Conservation (phyloP, 2,888 invertebrate species). For the Aspidiotus rigidus region DNA sequence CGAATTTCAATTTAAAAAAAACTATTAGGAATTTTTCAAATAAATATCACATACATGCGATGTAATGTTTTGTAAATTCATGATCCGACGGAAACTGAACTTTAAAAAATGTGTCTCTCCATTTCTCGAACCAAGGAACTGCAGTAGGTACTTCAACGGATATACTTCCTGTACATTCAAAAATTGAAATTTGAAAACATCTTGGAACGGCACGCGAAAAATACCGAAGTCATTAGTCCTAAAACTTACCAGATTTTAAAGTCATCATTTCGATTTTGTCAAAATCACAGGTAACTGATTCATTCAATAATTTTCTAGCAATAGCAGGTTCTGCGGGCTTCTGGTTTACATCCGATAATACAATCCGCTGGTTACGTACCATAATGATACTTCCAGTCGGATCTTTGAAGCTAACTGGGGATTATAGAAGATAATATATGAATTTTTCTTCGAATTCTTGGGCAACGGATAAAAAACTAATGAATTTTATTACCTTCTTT, state of each 20-base stretch:
- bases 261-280: conserved; percentile 8
- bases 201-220: too few species aligned
- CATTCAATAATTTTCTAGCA: conserved; percentile 75
- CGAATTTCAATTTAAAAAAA: conserved; percentile 3
- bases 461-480: background rate
- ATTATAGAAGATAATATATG: conserved; percentile 31
- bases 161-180: conserved; percentile 43
- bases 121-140: conserved; percentile 91
- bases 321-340: conserved; percentile 71
- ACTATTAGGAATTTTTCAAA: conserved; percentile 42
- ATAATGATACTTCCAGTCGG: conserved; percentile 63
- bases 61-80: conserved; percentile 85
- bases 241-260: conserved; percentile 15
- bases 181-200: too few species aligned
- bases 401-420: conserved; percentile 71
- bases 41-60: conserved; percentile 70
- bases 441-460: background rate
- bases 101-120: conserved; percentile 82
- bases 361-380: conserved; percentile 66
- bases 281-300: conserved; percentile 52
- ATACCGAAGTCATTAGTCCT: too few species aligned
- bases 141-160: conserved; percentile 62
- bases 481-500: conserved; percentile 55
- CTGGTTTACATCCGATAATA: conserved; percentile 70
- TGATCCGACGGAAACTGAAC: conserved; percentile 86